Percentiles rank a stretch among this genome's conserved stretches.
phyloP scores from a whole-genome alignment of 2,113 vertebrate genomes.

The Microtus richardsoni region DNA sequence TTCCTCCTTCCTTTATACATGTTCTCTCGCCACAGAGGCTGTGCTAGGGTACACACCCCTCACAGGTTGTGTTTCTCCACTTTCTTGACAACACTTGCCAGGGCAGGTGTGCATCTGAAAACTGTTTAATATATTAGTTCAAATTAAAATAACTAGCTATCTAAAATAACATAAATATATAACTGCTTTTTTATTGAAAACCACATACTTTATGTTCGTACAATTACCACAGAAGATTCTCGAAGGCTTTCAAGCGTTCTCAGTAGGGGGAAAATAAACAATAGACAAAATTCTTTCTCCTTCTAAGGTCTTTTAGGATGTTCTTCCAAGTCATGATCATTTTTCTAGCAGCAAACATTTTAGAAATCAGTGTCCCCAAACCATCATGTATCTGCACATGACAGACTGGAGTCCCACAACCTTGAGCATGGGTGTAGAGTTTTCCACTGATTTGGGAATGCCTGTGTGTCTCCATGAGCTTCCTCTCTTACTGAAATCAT shows the following conservation, averaged over 20 bases:
- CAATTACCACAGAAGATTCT: not conserved
- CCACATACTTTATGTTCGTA: not conserved
- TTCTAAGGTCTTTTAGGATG: not conserved
- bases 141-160: not conserved
- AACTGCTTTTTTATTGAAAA: slow-evolving; percentile 39
- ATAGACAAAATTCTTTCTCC: not conserved
- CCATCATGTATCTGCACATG: not conserved
- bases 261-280: not conserved
- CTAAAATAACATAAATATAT: not conserved
- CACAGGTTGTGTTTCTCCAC: not conserved
- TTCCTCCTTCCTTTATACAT: not conserved
- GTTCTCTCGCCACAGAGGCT: not conserved
- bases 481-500: slow-evolving; percentile 1
- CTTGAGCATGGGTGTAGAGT: not conserved
- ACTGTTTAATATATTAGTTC: not conserved
- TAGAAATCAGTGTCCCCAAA: not conserved
- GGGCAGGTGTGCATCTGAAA: not conserved
- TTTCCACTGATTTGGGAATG: not conserved
- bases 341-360: slow-evolving; percentile 15
- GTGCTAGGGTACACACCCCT: not conserved
- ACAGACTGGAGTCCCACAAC: not conserved
- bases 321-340: slow-evolving; percentile 10
- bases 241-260: not conserved
- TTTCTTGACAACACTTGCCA: not conserved
- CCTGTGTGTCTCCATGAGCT: not conserved